These are phyloP conservation scores for Eilema griseolum DNA, from an alignment of 2,888 invertebrate species.

Conservation along the genomic window DNA sequence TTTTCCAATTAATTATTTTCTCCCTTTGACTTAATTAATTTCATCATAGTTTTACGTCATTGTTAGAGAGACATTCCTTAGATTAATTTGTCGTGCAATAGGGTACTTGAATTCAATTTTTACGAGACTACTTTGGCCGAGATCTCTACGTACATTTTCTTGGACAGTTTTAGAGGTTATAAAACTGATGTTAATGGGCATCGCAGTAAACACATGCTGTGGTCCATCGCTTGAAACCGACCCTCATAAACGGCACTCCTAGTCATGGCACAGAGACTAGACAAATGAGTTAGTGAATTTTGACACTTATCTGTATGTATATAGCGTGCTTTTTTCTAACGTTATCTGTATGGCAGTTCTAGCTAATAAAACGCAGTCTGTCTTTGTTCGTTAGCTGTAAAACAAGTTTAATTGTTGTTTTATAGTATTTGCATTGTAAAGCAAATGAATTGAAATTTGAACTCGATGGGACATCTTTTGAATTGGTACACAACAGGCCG, in stretches of 20 bases:
- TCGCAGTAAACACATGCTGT: slow-evolving; percentile 72
- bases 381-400: slow-evolving; percentile 20
- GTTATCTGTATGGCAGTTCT: slow-evolving; percentile 44
- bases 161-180: slow-evolving; percentile 66
- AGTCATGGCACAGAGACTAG: too few relatives aligned
- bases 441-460: neutral
- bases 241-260: slow-evolving; percentile 71
- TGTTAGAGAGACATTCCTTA: slow-evolving; percentile 39
- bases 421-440: slow-evolving; percentile 16
- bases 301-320: too few relatives aligned
- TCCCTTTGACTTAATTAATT: neutral
- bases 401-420: slow-evolving; percentile 28
- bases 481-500: too few relatives aligned
- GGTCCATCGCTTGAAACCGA: slow-evolving; percentile 59
- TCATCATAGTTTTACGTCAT: neutral
- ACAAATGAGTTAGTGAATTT: too few relatives aligned
- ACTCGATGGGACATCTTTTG: neutral
- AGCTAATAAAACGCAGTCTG: slow-evolving; percentile 41
- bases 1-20: too few relatives aligned
- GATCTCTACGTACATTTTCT: slow-evolving; percentile 57
- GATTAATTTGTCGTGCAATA: slow-evolving; percentile 71
- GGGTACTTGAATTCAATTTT: slow-evolving; percentile 68
- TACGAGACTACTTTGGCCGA: slow-evolving; percentile 65
- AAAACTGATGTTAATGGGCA: slow-evolving; percentile 68
- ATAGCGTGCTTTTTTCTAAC: too few relatives aligned